These are phyloP conservation scores for Chloroceryle inda DNA, from an alignment of 2,797 vertebrate genomes.

Conservation along the genomic window DNA sequence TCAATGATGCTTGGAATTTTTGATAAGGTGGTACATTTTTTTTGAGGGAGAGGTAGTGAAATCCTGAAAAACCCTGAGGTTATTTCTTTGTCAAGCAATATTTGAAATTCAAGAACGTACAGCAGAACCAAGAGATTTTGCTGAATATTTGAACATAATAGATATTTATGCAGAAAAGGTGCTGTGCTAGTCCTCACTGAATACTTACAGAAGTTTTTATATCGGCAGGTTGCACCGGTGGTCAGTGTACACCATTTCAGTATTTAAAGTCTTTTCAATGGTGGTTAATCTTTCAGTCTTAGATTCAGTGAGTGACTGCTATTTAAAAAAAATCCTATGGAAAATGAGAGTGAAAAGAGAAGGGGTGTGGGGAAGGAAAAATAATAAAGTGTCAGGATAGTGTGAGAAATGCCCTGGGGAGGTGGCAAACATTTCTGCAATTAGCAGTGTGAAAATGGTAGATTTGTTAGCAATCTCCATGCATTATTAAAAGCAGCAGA, in stretches of 20 bases:
- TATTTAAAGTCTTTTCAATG: not conserved
- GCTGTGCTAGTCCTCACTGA: not conserved
- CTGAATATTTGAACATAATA: not conserved
- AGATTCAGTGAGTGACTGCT: not conserved
- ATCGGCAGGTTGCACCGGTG: not conserved
- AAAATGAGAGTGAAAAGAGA: not conserved
- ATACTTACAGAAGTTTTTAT: not conserved
- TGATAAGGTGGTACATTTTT: not conserved
- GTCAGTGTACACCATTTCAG: not conserved
- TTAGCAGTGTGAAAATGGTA: conserved; percentile 62
- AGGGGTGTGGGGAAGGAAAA: not conserved
- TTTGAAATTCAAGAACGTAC: not conserved
- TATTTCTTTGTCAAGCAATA: not conserved
- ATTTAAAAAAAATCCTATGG: not conserved
- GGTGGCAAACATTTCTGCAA: conserved; percentile 57
- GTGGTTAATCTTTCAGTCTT: not conserved
- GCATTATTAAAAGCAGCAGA: conserved; percentile 44
- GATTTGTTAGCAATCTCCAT: conserved; percentile 29
- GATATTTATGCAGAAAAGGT: not conserved
- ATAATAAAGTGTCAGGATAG: conserved; percentile 7
- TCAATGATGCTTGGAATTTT: not conserved
- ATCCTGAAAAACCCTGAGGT: not conserved
- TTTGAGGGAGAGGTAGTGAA: not conserved
- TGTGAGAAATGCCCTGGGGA: conserved; percentile 64
- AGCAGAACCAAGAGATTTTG: not conserved